Conservation (phyloP, 2,797 vertebrate genomes). For the Scomberomorus guttatus region DNA sequence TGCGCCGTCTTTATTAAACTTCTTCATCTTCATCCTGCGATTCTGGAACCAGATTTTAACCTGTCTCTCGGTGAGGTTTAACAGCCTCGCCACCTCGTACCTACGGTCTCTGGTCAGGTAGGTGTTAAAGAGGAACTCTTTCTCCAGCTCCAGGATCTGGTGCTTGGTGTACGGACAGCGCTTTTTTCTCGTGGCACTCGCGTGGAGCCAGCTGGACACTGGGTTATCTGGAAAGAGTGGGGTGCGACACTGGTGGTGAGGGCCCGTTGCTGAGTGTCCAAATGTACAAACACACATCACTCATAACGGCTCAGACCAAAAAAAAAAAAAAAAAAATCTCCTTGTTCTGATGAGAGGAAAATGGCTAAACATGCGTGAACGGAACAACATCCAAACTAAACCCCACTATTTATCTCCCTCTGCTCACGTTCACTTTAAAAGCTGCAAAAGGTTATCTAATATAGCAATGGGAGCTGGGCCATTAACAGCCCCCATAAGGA, state of each 20-base stretch:
- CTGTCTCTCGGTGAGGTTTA: constrained; percentile 97
- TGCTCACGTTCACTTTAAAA: constrained; percentile 45
- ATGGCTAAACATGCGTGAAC: constrained; percentile 16
- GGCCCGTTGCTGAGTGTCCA: constrained; percentile 54
- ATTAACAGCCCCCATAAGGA: constrained; percentile 71
- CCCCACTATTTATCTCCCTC: not conserved
- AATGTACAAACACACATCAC: constrained; percentile 28
- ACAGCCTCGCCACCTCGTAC: constrained; percentile 94
- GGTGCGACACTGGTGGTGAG: constrained; percentile 67
- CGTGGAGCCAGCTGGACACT: constrained; percentile 96
- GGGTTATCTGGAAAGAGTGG: constrained; percentile 90
- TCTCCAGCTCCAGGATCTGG: constrained; percentile 97
- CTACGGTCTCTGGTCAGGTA: constrained; percentile 98
- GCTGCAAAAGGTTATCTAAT: constrained; percentile 39
- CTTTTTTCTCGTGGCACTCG: constrained; percentile 96
- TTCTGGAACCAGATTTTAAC: constrained; percentile 99
- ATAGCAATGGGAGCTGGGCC: constrained; percentile 60
- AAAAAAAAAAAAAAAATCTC: not conserved
- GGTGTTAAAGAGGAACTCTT: constrained; percentile 98
- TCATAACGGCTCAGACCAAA: constrained; percentile 22
- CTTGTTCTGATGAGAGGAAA: not conserved
- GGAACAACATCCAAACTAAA: constrained; percentile 20
- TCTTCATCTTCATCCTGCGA: constrained; percentile 99
- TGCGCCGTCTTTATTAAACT: constrained; percentile 94
- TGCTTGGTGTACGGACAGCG: constrained; percentile 96